These are phyloP conservation scores for Heterodera schachtii DNA, from an alignment of 1,140 invertebrate genomes.

Conservation along the genomic window DNA sequence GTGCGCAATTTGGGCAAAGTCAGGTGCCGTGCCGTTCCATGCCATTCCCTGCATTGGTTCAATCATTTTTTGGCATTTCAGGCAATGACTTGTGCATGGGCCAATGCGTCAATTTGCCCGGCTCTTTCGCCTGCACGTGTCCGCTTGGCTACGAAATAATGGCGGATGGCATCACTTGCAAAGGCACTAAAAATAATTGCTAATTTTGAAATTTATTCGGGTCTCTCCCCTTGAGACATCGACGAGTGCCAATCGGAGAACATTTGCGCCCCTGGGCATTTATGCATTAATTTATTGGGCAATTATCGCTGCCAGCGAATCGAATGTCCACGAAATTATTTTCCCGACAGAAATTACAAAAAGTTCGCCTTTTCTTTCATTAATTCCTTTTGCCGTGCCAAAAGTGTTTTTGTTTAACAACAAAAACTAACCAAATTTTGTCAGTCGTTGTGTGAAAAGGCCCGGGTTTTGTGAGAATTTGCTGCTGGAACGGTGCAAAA, in stretches of 20 bases:
- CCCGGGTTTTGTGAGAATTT: conserved; percentile 47
- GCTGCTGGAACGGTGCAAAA: conserved; percentile 49
- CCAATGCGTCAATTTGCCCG: conserved; percentile 53
- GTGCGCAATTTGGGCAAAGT: conserved; percentile 60
- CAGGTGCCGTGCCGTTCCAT: conserved; percentile 8
- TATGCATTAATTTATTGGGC: conserved; percentile 75
- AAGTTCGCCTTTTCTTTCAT: conserved; percentile 72
- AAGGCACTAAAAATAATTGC: conserved; percentile 41
- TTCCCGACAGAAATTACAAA: conserved; percentile 74
- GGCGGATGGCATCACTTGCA: conserved; percentile 59
- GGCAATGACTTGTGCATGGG: conserved; percentile 53
- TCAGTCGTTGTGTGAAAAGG: conserved; percentile 59
- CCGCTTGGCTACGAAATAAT: conserved; percentile 54
- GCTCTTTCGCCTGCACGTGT: conserved; percentile 61
- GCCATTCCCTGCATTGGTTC: too few species aligned
- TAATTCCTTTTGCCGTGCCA: conserved; percentile 18
- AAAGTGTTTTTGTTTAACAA: conserved; percentile 9
- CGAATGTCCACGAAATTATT: conserved; percentile 80
- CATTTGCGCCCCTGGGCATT: conserved; percentile 53
- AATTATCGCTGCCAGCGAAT: conserved; percentile 83
- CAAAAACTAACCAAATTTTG: conserved; percentile 32
- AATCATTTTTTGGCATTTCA: not conserved
- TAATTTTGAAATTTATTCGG: not conserved
- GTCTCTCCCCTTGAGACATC: conserved; percentile 59
- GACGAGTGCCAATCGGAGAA: conserved; percentile 63